These are phyloP conservation scores for Tympanuchus pallidicinctus DNA, from an alignment of 2,113 vertebrate species.

Conservation along the genomic window DNA sequence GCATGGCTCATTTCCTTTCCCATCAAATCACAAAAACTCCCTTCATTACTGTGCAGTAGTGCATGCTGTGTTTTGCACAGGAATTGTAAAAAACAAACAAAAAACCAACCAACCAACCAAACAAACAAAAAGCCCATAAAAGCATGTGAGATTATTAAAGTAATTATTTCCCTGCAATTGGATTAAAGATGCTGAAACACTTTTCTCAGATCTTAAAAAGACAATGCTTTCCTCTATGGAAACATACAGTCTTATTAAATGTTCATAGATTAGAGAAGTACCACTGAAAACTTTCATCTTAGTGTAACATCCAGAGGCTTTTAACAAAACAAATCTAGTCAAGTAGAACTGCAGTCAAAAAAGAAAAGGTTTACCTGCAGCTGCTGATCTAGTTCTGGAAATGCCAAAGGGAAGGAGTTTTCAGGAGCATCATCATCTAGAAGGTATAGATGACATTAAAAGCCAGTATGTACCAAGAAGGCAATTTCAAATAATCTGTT, in stretches of 20 bases:
- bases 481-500: background rate
- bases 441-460: conserved; percentile 11
- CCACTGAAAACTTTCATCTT: background rate
- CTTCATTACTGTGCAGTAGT: background rate
- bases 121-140: background rate
- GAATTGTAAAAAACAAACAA: background rate
- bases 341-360: background rate
- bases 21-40: background rate
- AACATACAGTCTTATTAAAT: background rate
- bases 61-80: background rate
- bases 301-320: background rate
- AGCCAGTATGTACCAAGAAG: background rate
- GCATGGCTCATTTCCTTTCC: background rate
- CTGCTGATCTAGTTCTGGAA: conserved; percentile 88
- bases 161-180: background rate
- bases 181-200: background rate
- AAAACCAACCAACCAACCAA: no score
- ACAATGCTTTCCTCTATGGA: background rate
- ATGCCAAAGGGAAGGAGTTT: conserved; percentile 76
- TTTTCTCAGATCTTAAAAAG: background rate
- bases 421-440: conserved; percentile 82
- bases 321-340: background rate
- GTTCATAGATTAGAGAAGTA: background rate
- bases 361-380: conserved; percentile 81
- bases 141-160: background rate